Evolutionary conservation across 2,888 invertebrate species (phyloP).

Genomic region (Coenonympha arcania): DNA sequence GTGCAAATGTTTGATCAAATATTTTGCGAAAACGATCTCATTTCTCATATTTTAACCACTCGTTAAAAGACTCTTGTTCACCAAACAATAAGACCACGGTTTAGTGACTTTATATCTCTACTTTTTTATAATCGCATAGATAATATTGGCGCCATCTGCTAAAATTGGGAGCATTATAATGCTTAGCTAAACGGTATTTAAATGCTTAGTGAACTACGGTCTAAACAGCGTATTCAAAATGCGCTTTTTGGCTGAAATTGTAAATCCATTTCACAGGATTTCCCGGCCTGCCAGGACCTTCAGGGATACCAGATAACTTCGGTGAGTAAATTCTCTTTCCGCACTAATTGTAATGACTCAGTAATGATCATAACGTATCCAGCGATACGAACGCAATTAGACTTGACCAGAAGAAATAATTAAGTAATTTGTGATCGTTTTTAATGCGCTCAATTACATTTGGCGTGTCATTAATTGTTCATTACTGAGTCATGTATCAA

Average conservation of each 20-base stretch:
- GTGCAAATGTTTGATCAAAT: background rate
- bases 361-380: conserved; percentile 32
- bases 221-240: too few relatives aligned
- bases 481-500: conserved; percentile 61
- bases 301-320: conserved; percentile 89
- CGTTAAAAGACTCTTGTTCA: too few relatives aligned
- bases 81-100: too few relatives aligned
- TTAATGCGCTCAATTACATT: conserved; percentile 20
- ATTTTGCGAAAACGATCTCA: background rate
- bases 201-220: too few relatives aligned
- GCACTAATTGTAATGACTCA: conserved; percentile 49
- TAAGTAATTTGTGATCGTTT: conserved; percentile 40
- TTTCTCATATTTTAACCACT: background rate
- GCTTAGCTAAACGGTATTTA: too few relatives aligned
- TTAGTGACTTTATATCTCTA: background rate
- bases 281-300: conserved; percentile 84
- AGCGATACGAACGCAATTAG: conserved; percentile 40
- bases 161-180: too few relatives aligned
- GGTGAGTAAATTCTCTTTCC: conserved; percentile 74
- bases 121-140: too few relatives aligned
- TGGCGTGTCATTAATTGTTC: conserved; percentile 53
- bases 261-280: conserved; percentile 75
- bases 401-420: conserved; percentile 38
- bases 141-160: too few relatives aligned
- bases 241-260: too few relatives aligned